Evolutionary conservation across 2,113 vertebrate genomes (phyloP), one percentile per base, ranked within the genome.

Genomic region (Silurus glanis): DNA sequence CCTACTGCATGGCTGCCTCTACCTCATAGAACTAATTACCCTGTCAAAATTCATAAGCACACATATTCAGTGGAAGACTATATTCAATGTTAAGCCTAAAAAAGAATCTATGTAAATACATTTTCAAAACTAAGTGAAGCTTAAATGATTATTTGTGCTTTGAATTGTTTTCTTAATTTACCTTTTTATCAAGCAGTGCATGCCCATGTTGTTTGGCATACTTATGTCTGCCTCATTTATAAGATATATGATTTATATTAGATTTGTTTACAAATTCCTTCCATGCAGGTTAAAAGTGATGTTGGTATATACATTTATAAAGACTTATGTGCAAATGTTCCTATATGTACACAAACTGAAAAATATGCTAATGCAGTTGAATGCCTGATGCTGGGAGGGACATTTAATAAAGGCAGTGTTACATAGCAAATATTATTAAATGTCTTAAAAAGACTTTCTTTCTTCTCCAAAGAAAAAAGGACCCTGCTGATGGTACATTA

Each of bases 11-110:
- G 51, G 76, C 53, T 53, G 76, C 23, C 76, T 58, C 76, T 58
- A 58, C n/a, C 76, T 58, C 16, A 28, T 28, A 78, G 75, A 78
- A 78, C 53, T 79, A 79, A 79, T 79, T 53, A 79, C 25, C n/a
- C 7, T 79, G 76, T 79, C 76, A 56, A 58, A 79, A 58, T 37
- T 79, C 16, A 79, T 79, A 28, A 58, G 76, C 76, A 79, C 1
- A 79, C 51, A 56, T 56, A 56, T n/a, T 78, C 53, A 79, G 19
- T 79, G 53, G 17, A 74, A 74, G 19, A 74, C 9, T 51, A 37
- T 37, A 37, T 37, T 37, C 37, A 45, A 74, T 51, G 19, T 74
- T n/a, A 58, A 79, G 53, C 53, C 76, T 28, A 79, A 58, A 17
- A 16, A 58, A 14, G 17, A 79, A n/a, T 58, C 53, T 79, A 58